Percentiles rank a stretch among this genome's conserved stretches.
Conservation (phyloP, 2,113 vertebrate genomes). For the Leucosticte australis region DNA sequence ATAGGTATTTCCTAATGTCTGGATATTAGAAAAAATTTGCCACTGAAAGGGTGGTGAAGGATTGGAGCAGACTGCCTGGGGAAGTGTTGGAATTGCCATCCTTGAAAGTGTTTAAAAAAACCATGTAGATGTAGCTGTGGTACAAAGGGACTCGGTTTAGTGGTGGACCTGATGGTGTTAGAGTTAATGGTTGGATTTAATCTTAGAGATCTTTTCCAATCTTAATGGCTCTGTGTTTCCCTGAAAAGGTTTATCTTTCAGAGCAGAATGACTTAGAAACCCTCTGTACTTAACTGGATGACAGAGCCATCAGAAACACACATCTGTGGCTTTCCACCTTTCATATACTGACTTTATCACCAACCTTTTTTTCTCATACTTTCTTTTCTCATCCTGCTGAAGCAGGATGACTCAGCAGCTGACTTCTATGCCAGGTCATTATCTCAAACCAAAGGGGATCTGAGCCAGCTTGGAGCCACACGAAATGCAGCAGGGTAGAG, state of each 20-base stretch:
- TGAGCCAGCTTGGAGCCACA: neutral
- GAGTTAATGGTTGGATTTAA: neutral
- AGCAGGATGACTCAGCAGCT: neutral
- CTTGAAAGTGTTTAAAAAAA: neutral
- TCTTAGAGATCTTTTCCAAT: neutral
- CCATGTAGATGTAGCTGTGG: neutral
- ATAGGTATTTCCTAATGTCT: neutral
- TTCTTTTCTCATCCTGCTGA: neutral
- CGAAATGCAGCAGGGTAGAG: neutral
- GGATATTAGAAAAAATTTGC: neutral
- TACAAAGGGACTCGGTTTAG: neutral
- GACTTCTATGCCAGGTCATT: neutral
- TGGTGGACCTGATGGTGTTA: neutral
- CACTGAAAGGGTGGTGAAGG: neutral
- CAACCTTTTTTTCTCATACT: neutral
- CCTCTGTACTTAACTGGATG: neutral
- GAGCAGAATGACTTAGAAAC: neutral
- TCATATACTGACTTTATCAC: neutral
- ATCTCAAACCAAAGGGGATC: neutral
- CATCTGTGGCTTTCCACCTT: neutral
- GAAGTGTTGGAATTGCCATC: neutral
- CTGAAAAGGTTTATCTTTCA: neutral
- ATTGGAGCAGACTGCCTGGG: neutral
- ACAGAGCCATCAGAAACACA: accelerated
- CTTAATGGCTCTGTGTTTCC: neutral